Evolutionary conservation across 2,888 invertebrate species (phyloP).

Genomic region (Barypeithes pellucidus): DNA sequence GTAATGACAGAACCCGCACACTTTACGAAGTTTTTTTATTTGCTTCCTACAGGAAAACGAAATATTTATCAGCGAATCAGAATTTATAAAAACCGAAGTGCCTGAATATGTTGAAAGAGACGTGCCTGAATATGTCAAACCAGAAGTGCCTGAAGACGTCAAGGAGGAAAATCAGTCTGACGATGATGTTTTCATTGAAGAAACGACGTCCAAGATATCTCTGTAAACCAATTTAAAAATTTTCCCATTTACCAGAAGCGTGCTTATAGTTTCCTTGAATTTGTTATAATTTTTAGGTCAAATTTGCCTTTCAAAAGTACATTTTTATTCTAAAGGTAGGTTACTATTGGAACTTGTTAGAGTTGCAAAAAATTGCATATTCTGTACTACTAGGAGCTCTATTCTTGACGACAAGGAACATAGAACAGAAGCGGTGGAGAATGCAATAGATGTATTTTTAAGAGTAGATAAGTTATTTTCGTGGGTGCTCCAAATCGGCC

Average conservation of each 20-base stretch:
- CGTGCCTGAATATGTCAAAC: constrained; percentile 4
- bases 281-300: not conserved
- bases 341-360: too few species aligned
- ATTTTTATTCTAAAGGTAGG: too few species aligned
- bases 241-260: not conserved
- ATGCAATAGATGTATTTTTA: too few species aligned
- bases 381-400: too few species aligned
- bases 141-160: not conserved
- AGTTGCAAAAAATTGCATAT: too few species aligned
- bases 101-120: constrained; percentile 1
- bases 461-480: too few species aligned
- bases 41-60: constrained; percentile 14
- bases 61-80: not conserved
- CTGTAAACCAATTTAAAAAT: not conserved
- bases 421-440: too few species aligned
- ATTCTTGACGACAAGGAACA: too few species aligned
- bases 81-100: constrained; percentile 15
- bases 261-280: not conserved
- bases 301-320: too few species aligned
- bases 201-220: not conserved
- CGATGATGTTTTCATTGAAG: constrained; percentile 20
- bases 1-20: not conserved
- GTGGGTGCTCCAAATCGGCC: too few species aligned
- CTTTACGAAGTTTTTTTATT: not conserved
- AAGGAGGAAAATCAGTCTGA: constrained; percentile 13